Evolutionary conservation across 2,888 invertebrate species (phyloP).

Genomic region (Drosophila picticornis): DNA sequence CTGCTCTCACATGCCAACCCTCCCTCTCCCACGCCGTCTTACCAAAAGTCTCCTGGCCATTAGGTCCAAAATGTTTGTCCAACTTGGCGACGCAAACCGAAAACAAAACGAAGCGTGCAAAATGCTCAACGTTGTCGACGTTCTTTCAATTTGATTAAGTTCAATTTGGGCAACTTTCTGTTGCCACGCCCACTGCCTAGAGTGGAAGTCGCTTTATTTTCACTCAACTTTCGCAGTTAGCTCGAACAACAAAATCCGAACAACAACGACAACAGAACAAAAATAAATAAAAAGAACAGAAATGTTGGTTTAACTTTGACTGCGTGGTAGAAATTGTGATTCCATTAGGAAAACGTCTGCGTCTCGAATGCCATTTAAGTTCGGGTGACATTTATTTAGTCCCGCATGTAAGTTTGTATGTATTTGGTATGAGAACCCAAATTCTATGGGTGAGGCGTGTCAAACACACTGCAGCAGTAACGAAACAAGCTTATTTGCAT

Average conservation of each 20-base stretch:
- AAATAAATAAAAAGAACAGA: slow-evolving; percentile 40
- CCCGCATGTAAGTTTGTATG: slow-evolving; percentile 4
- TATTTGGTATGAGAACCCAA: slow-evolving; percentile 4
- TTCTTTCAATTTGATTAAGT: slow-evolving; percentile 72
- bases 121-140: slow-evolving; percentile 59
- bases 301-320: slow-evolving; percentile 55
- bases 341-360: slow-evolving; percentile 76
- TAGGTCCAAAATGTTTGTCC: slow-evolving; percentile 50
- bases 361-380: slow-evolving; percentile 77
- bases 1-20: slow-evolving; percentile 1
- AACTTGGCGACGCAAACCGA: slow-evolving; percentile 44
- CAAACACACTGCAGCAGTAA: slow-evolving; percentile 38
- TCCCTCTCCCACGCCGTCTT: background rate
- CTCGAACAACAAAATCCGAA: slow-evolving; percentile 49
- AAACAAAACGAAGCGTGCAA: slow-evolving; percentile 68
- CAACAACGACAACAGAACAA: slow-evolving; percentile 21
- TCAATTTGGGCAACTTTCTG: slow-evolving; percentile 66
- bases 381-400: slow-evolving; percentile 55
- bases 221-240: slow-evolving; percentile 74
- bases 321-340: slow-evolving; percentile 66
- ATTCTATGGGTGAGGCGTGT: slow-evolving; percentile 34
- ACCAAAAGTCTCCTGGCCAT: slow-evolving; percentile 29
- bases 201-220: slow-evolving; percentile 63
- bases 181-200: slow-evolving; percentile 55
- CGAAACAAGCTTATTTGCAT: slow-evolving; percentile 44